Conservation (phyloP, 2,113 vertebrate genomes). For the Gymnocephalus cernua region DNA sequence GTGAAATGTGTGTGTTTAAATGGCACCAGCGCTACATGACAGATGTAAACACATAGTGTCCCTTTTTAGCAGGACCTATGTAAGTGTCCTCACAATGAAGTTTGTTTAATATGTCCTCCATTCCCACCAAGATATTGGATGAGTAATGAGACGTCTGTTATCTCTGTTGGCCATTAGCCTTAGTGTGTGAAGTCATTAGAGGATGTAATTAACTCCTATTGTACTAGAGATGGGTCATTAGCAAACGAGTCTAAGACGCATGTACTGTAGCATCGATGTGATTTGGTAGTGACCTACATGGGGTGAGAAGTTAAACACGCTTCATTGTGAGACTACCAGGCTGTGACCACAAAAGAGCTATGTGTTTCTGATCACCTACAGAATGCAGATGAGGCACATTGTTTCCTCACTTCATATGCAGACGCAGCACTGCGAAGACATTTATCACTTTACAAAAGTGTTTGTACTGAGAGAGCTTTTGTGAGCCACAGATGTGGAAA, state of each 20-base stretch:
- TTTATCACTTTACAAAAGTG: constrained; percentile 19
- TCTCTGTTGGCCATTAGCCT: constrained; percentile 72
- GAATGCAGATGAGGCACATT: constrained; percentile 23
- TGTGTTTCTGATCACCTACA: constrained; percentile 16
- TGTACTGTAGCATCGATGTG: constrained; percentile 19
- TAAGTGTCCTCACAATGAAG: constrained; percentile 37
- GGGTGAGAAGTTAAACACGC: constrained; percentile 11
- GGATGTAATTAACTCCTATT: constrained; percentile 77
- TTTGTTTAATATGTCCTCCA: constrained; percentile 52
- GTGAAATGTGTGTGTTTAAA: constrained; percentile 11
- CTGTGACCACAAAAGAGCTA: neutral
- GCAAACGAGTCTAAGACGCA: constrained; percentile 43
- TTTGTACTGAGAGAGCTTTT: constrained; percentile 4
- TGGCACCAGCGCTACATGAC: neutral
- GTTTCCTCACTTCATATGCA: constrained; percentile 12
- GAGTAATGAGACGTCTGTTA: constrained; percentile 79
- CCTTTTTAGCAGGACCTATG: neutral
- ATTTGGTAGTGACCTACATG: constrained; percentile 63
- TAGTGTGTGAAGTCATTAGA: constrained; percentile 75
- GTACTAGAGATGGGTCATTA: constrained; percentile 59
- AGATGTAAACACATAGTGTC: constrained; percentile 15
- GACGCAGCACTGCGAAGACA: neutral
- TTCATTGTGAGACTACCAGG: neutral
- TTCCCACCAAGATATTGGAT: constrained; percentile 52
- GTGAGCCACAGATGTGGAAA: constrained; percentile 14